Base-by-base conservation (phyloP, 92 coral and sea anemone genomes). In the Galaxea fascicularis region DNA sequence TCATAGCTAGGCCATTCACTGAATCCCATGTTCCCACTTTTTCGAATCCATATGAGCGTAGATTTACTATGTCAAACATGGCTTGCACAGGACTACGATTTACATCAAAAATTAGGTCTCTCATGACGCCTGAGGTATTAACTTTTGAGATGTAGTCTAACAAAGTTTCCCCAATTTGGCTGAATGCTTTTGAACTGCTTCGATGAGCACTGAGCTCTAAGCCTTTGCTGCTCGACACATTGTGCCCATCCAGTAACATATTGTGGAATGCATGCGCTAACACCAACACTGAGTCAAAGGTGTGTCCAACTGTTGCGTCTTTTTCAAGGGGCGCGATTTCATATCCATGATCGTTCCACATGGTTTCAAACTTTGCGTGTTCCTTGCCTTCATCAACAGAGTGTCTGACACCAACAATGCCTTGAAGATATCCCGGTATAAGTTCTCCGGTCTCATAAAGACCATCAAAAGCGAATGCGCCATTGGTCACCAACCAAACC, bases 401-500 rank as follows among this genome's bases (percentile, higher is more conserved):
- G 59, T 92, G 94, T 27, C 94, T 82, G 26, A 95, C 70, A 30
- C 98, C 98, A 47, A 95, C 81, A 35, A 95, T 65, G 53, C 98
- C 98, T 49, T 74, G 91, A 31, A 95, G 65, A 67, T 93, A 88
- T 21, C 67, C 89, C 8, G 98, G 98, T 25, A 87, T 85, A n/a
- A 81, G 25, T 8, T 67, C 82, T 4, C 67, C 93, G 21, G 52
- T 51, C 66, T 76, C 80, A 31, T 76, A 95, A 21, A 95, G 57
- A 11, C 95, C 92, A 30, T 87, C 84, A 47, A 92, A 88, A 1
- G 92, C 85, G 41, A 94, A 94, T 0, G 93, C 93, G 6, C 93
- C 98, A 65, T 87, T 91, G 26, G 89, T 88, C 1, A 93, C 90
- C 24, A 93, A 84, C 98, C 98, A 95, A 8, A 94, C 98, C 86